phyloP scores from a whole-genome alignment of 1,140 invertebrate genomes.

The Hypsibius dujardini region DNA sequence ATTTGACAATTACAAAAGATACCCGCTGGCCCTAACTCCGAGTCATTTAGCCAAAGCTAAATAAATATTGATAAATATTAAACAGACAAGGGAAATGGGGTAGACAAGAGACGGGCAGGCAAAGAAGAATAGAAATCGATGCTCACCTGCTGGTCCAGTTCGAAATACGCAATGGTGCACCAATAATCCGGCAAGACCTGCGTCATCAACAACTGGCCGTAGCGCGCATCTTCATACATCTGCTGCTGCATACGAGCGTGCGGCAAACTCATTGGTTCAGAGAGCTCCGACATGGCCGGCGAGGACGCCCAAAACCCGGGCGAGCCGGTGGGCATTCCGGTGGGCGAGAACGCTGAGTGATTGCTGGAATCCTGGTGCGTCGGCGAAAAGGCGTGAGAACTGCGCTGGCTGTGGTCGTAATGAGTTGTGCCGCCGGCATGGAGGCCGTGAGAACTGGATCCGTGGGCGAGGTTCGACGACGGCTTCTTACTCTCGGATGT shows the following conservation, averaged over 20 bases:
- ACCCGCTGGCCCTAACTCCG: neutral
- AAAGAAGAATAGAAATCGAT: neutral
- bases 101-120: neutral
- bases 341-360: neutral
- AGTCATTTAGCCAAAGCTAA: neutral
- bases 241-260: neutral
- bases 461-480: neutral
- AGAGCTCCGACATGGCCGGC: neutral
- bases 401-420: neutral
- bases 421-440: neutral
- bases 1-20: constrained; percentile 4
- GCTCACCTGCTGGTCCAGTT: constrained; percentile 67
- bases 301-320: neutral
- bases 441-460: neutral
- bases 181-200: constrained; percentile 68
- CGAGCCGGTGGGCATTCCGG: neutral
- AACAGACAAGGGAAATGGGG: neutral
- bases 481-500: neutral
- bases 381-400: neutral
- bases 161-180: constrained; percentile 98
- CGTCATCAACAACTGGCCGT: neutral
- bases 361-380: neutral
- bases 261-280: neutral
- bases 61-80: neutral
- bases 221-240: constrained; percentile 6